Conservation (phyloP, 2,113 vertebrate genomes). For the Steatornis caripensis region DNA sequence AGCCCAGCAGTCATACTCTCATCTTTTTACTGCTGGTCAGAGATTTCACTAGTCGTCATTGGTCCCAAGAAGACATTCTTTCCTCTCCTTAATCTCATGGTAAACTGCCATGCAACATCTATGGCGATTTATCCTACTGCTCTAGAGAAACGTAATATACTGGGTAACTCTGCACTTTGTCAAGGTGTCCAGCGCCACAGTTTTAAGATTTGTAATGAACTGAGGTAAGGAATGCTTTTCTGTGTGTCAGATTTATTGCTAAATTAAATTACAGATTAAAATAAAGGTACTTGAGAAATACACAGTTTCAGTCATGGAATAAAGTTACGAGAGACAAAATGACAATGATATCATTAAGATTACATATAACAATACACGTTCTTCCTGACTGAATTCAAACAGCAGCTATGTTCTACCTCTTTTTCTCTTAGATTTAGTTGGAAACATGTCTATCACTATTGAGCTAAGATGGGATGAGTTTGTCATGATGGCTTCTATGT, state of each 20-base stretch:
- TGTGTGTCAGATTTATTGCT: neutral
- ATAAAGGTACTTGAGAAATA: neutral
- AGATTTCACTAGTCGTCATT: neutral
- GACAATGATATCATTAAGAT: neutral
- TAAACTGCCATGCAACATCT: neutral
- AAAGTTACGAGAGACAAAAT: neutral
- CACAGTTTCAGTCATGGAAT: neutral
- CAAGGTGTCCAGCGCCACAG: neutral
- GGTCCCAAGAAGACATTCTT: neutral
- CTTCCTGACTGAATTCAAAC: neutral
- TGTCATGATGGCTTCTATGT: neutral
- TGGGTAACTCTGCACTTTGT: neutral
- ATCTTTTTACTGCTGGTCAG: neutral
- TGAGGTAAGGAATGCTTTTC: neutral
- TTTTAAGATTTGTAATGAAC: neutral
- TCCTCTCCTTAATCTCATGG: neutral
- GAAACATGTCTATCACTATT: neutral
- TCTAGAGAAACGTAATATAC: neutral
- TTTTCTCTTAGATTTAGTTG: neutral
- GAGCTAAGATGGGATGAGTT: neutral
- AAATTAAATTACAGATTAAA: neutral
- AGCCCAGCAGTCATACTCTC: neutral
- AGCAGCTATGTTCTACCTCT: neutral
- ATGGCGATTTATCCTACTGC: neutral
- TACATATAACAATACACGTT: neutral